phyloP scores from a whole-genome alignment of 2,888 invertebrate genomes.

The Abscondita cerata region DNA sequence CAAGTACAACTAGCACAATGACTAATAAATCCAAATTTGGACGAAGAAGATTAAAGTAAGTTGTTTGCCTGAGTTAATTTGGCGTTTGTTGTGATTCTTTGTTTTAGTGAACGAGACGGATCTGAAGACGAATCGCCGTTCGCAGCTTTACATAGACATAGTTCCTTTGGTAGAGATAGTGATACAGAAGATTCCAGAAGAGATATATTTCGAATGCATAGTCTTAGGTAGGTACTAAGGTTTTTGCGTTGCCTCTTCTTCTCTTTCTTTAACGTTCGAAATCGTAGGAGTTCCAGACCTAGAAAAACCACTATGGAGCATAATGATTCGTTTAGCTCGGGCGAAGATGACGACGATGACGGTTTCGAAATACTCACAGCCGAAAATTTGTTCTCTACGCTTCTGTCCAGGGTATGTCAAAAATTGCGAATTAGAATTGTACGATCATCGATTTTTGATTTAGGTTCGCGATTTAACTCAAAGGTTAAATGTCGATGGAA shows the following conservation, averaged over 20 bases:
- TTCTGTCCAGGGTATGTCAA: constrained; percentile 75
- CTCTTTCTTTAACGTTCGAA: constrained; percentile 27
- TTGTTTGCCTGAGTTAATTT: constrained; percentile 41
- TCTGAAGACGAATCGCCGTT: constrained; percentile 72
- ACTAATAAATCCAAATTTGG: constrained; percentile 59
- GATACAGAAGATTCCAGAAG: constrained; percentile 65
- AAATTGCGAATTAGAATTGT: constrained; percentile 3
- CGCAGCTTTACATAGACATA: constrained; percentile 64
- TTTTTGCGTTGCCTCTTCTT: constrained; percentile 14
- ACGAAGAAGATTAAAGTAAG: constrained; percentile 67
- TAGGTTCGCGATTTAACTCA: constrained; percentile 85
- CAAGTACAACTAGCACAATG: constrained; percentile 64
- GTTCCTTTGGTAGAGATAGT: constrained; percentile 64
- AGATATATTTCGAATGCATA: constrained; percentile 67
- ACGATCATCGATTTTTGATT: constrained; percentile 22
- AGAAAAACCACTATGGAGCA: constrained; percentile 70
- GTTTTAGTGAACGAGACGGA: constrained; percentile 66
- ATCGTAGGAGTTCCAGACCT: constrained; percentile 71
- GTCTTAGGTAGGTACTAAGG: constrained; percentile 72
- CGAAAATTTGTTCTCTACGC: constrained; percentile 87
- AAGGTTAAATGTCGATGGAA: constrained; percentile 82
- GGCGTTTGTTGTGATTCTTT: not conserved
- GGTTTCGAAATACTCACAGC: constrained; percentile 91
- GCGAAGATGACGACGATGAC: constrained; percentile 88
- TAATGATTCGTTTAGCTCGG: constrained; percentile 87